A percentile compares a stretch with the other conserved stretches of the same genome.
phyloP scores from a whole-genome alignment of 1,140 invertebrate genomes.

The Vollenhovia emeryi region DNA sequence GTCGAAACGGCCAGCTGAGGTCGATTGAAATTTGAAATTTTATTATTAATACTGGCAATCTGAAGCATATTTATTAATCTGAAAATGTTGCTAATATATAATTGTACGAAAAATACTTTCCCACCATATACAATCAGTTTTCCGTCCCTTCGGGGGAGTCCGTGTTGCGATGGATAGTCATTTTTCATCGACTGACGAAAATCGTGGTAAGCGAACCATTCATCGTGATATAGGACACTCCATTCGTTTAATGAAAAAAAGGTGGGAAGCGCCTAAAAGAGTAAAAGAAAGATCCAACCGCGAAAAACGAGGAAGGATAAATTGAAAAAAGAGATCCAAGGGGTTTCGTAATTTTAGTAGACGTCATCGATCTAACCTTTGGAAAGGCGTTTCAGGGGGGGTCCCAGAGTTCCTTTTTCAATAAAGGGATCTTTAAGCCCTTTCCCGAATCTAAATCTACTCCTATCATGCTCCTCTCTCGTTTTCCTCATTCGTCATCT shows the following conservation, averaged over 20 bases:
- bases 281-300: slow-evolving; percentile 57
- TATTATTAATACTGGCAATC: too few species aligned
- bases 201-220: slow-evolving; percentile 34
- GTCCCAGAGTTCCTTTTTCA: not conserved
- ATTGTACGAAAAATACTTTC: slow-evolving; percentile 34
- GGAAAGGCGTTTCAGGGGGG: slow-evolving; percentile 65
- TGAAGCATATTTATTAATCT: too few species aligned
- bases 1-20: too few species aligned
- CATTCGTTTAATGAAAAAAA: slow-evolving; percentile 30
- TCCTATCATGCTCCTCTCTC: slow-evolving; percentile 66
- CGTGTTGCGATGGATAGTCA: slow-evolving; percentile 49
- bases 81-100: not conserved
- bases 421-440: slow-evolving; percentile 61
- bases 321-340: slow-evolving; percentile 76
- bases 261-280: slow-evolving; percentile 1
- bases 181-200: slow-evolving; percentile 66
- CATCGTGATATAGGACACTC: slow-evolving; percentile 40
- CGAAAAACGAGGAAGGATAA: slow-evolving; percentile 66
- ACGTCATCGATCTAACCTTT: slow-evolving; percentile 75
- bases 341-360: slow-evolving; percentile 79
- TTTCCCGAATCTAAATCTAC: slow-evolving; percentile 74
- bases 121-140: slow-evolving; percentile 19
- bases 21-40: too few species aligned
- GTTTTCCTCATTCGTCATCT: slow-evolving; percentile 55
- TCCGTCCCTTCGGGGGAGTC: slow-evolving; percentile 13